Evolutionary conservation across 2,797 vertebrate species (phyloP).

Genomic region (Phataginus tetradactyla): DNA sequence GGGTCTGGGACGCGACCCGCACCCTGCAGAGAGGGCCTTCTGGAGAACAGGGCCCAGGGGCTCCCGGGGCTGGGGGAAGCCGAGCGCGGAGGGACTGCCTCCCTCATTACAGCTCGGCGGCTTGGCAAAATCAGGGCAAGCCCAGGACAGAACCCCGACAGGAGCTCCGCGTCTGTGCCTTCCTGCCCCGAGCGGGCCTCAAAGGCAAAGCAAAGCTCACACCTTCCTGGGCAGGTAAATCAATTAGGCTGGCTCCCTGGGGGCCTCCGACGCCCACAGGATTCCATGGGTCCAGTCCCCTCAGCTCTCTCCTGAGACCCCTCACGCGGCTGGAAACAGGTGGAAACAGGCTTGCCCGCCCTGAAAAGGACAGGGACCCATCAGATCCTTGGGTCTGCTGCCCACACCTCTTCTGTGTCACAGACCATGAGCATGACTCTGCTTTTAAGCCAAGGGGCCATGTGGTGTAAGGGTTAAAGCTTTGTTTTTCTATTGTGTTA

Average conservation of each 20-base stretch:
- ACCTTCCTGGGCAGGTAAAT: not conserved
- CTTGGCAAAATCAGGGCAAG: not conserved
- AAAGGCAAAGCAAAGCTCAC: not conserved
- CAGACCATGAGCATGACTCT: not conserved
- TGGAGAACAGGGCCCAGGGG: not conserved
- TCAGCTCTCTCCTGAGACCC: not conserved
- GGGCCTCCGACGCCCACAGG: not conserved
- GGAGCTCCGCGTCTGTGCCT: not conserved
- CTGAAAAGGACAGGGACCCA: not conserved
- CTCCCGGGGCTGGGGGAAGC: not conserved
- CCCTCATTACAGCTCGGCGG: not conserved
- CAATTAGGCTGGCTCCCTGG: not conserved
- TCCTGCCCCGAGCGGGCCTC: not conserved
- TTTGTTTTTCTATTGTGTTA: not conserved
- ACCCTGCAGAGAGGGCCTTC: not conserved
- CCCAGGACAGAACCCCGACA: not conserved
- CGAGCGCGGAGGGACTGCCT: not conserved
- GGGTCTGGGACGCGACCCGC: not conserved
- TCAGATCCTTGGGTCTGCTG: not conserved
- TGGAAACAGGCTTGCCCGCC: not conserved
- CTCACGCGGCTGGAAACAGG: not conserved
- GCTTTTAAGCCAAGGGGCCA: not conserved
- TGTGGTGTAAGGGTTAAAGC: not conserved
- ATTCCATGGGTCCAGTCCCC: not conserved
- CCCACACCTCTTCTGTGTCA: not conserved